Conservation (phyloP, 2,113 vertebrate species). For the Sinocyclocheilus rhinocerous region DNA sequence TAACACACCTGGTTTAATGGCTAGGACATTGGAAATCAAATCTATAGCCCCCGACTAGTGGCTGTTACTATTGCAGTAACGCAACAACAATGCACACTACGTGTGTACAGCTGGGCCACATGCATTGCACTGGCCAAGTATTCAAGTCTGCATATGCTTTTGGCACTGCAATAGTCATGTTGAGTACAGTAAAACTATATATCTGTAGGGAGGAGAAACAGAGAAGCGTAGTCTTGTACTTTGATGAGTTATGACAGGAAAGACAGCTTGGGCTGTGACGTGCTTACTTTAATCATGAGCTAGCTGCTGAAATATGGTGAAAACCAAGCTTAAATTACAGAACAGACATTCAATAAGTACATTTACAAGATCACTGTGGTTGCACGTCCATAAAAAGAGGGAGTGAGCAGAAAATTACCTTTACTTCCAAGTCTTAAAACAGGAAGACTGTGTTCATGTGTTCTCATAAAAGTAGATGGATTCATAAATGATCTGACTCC, state of each 20-base stretch:
- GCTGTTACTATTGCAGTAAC: not conserved
- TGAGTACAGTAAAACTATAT: slow-evolving; percentile 34
- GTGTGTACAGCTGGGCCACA: not conserved
- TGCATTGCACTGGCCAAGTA: not conserved
- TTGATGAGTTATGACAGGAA: slow-evolving; percentile 66
- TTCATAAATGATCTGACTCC: slow-evolving; percentile 54
- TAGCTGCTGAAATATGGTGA: slow-evolving; percentile 54
- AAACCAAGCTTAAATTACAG: slow-evolving; percentile 65
- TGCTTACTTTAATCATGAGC: slow-evolving; percentile 58
- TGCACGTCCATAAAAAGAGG: slow-evolving; percentile 40
- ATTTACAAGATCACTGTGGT: slow-evolving; percentile 46
- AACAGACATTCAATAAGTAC: slow-evolving; percentile 56
- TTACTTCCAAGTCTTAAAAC: slow-evolving; percentile 55
- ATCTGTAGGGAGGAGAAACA: slow-evolving; percentile 53
- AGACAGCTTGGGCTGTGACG: slow-evolving; percentile 37
- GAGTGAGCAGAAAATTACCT: slow-evolving; percentile 41
- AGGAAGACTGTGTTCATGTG: slow-evolving; percentile 53
- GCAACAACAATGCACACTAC: not conserved
- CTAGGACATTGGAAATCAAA: not conserved
- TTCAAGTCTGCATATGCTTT: slow-evolving; percentile 1
- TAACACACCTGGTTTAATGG: too few relatives aligned
- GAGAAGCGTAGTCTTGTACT: slow-evolving; percentile 30
- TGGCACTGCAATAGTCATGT: not conserved
- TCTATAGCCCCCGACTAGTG: not conserved
- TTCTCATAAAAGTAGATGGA: slow-evolving; percentile 36